Conservation (phyloP, 2,888 invertebrate genomes). For the Cetonia aurata region DNA sequence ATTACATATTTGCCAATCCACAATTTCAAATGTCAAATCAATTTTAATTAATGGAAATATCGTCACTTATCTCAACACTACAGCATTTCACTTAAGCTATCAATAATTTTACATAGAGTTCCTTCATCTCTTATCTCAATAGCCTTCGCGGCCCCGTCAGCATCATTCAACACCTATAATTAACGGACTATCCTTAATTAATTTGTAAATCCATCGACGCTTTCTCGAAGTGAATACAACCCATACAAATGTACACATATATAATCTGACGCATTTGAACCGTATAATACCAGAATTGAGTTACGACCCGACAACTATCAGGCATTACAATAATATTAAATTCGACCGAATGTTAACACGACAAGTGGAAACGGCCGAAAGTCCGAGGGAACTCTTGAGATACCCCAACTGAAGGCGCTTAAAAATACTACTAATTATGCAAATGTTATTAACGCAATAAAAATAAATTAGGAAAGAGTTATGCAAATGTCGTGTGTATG, state of each 20-base stretch:
- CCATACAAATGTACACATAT: not conserved
- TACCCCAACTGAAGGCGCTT: constrained; percentile 10
- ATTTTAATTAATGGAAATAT: constrained; percentile 17
- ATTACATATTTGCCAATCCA: no score
- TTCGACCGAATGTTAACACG: constrained; percentile 27
- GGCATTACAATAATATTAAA: constrained; percentile 4
- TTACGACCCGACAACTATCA: constrained; percentile 5
- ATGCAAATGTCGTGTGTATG: constrained; percentile 25
- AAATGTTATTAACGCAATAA: constrained; percentile 30
- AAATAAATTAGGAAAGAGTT: constrained; percentile 32
- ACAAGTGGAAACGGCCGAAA: constrained; percentile 10
- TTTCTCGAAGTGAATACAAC: not conserved
- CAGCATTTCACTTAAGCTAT: constrained; percentile 14
- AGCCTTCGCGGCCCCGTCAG: constrained; percentile 1
- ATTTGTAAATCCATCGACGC: not conserved
- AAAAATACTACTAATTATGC: constrained; percentile 15
- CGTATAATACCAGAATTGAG: not conserved
- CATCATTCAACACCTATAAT: not conserved
- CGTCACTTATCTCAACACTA: not conserved
- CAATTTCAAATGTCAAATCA: not conserved
- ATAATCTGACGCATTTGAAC: not conserved
- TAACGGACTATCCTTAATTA: not conserved
- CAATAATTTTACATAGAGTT: not conserved
- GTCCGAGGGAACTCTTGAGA: not conserved
- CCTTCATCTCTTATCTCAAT: constrained; percentile 14